phyloP scores from a whole-genome alignment of 1,140 invertebrate species.

The Trichonephila clavipes region DNA sequence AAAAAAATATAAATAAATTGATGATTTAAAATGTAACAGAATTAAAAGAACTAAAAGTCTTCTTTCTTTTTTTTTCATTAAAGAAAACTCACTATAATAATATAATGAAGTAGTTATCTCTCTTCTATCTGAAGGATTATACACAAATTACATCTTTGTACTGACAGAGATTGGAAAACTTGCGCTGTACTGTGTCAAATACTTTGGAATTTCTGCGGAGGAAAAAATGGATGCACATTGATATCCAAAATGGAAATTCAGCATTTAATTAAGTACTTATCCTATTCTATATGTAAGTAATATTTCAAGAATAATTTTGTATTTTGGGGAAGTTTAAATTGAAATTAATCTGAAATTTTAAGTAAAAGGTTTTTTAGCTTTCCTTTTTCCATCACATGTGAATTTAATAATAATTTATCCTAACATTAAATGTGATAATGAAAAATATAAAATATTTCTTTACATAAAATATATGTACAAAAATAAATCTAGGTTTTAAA shows the following conservation, averaged over 20 bases:
- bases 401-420: not conserved
- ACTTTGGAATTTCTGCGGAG: conserved; percentile 53
- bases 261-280: conserved; percentile 60
- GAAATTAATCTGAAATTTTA: not conserved
- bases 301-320: not conserved
- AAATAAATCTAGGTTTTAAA: not conserved
- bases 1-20: too few relatives aligned
- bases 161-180: conserved; percentile 61
- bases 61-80: not conserved
- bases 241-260: conserved; percentile 49
- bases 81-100: too few relatives aligned
- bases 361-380: not conserved
- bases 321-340: not conserved
- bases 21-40: not conserved
- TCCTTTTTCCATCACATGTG: not conserved
- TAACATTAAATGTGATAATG: not conserved
- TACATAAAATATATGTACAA: too few relatives aligned
- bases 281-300: conserved; percentile 54
- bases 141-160: conserved; percentile 59
- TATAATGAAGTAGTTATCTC: not conserved
- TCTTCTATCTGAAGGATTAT: conserved; percentile 19
- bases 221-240: not conserved
- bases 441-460: too few relatives aligned
- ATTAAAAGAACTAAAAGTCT: not conserved
- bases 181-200: conserved; percentile 46